phyloP scores from a whole-genome alignment of 2,797 vertebrate genomes.

The Halcyon leucocephala region DNA sequence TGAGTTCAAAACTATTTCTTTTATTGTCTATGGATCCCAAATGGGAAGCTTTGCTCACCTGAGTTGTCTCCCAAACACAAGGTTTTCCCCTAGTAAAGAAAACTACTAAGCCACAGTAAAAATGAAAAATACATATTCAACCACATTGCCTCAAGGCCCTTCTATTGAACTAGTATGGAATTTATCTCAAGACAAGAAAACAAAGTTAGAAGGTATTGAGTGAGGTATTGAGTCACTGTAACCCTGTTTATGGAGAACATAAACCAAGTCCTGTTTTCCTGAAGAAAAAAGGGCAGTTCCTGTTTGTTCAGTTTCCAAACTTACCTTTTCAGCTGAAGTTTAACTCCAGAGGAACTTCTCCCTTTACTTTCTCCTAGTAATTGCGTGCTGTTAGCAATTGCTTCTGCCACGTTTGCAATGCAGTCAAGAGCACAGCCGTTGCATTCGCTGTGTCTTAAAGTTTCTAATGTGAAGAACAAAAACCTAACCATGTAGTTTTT shows the following conservation, averaged over 20 bases:
- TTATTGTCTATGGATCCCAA: neutral
- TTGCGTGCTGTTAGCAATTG: neutral
- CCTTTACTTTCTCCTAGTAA: neutral
- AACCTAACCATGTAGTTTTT: neutral
- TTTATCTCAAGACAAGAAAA: neutral
- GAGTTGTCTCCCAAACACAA: neutral
- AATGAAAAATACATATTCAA: neutral
- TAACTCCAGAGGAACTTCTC: neutral
- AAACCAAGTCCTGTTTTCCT: neutral
- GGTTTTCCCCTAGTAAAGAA: neutral
- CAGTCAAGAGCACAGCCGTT: neutral
- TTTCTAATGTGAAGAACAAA: neutral
- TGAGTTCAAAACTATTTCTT: neutral
- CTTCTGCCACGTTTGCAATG: neutral
- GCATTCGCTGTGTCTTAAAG: neutral
- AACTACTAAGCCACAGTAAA: neutral
- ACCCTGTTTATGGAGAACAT: neutral
- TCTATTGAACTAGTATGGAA: neutral
- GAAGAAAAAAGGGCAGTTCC: neutral
- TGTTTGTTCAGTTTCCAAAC: neutral
- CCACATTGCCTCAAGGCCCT: neutral
- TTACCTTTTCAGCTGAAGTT: neutral
- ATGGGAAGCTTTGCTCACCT: neutral
- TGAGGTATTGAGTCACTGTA: neutral
- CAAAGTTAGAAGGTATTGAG: neutral